Base-by-base conservation (phyloP, 2,797 vertebrate genomes). In the Muraenolepis orangiensis region DNA sequence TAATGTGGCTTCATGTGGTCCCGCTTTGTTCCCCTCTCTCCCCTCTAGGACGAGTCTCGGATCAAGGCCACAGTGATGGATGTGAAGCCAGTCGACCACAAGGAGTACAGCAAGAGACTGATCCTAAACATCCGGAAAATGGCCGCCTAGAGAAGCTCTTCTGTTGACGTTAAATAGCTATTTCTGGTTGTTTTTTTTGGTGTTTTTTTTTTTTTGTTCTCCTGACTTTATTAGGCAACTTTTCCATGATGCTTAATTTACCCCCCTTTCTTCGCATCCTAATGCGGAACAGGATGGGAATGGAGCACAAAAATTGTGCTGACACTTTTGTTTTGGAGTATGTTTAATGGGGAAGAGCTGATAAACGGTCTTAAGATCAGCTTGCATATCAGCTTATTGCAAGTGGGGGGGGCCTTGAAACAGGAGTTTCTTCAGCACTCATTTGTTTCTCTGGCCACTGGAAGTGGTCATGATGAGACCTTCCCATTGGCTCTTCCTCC, bases 61-160 rank as follows among this genome's bases (percentile, higher is more conserved):
- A 96, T 99, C 91, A 99, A 98, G 86, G 96, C 96, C 5, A 96
- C 97, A 0, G 95, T 96, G 67, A 1, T 95, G 91, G 96, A 98
- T 0, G 94, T 95, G 90, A 98, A 96, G 86, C 95, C 96, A 0
- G 94, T 99, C 71, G 96, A 98, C 91, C 94, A 98, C 81, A 94
- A 88, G 84, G 98, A 99, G 14, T 97, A 98, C 85, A 90, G 95
- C 94, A 95, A 92, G 88, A 94, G 96, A 87, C 34, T 99, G 90
- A 95, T 99, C 73, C 78, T 88, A 75, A 96, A 88, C 92, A 99
- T 99, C 88, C 92, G 93, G 82, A 98, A 90, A 73, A 86, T 96
- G n/a, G 93, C 93, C 0, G 71, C 5, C 72, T 90, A 90, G 66
- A 26, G 57, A 23, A 57, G 51, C 51, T n/a, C 18, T 0, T 20